Evolutionary conservation across 2,113 vertebrate species (phyloP).

Genomic region (Limanda limanda): DNA sequence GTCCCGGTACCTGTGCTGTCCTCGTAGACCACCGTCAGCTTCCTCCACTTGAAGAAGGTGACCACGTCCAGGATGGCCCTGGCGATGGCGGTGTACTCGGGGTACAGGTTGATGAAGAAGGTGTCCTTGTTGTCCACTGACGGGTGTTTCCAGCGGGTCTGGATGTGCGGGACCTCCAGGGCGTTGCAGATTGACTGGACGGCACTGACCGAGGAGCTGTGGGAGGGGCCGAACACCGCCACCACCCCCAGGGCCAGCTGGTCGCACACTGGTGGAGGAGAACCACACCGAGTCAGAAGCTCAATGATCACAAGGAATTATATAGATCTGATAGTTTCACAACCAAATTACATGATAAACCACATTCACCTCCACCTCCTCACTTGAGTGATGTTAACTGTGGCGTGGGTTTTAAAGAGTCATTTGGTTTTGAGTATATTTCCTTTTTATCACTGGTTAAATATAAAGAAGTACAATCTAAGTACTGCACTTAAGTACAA

Average conservation of each 20-base stretch:
- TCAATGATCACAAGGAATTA: background rate
- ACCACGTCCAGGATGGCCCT: conserved; percentile 94
- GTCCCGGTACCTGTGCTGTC: conserved; percentile 88
- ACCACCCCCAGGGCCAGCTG: conserved; percentile 96
- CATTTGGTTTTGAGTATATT: no score
- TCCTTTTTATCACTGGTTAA: no score
- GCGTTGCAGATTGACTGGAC: conserved; percentile 99
- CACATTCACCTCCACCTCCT: no score
- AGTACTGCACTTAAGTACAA: no score
- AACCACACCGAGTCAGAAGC: background rate
- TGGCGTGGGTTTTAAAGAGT: no score
- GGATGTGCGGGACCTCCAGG: conserved; percentile 97
- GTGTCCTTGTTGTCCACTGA: conserved; percentile 92
- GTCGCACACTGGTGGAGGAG: conserved; percentile 87
- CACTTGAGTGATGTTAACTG: no score
- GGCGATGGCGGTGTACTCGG: conserved; percentile 94
- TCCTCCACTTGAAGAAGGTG: conserved; percentile 94
- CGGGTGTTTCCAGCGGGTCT: conserved; percentile 97
- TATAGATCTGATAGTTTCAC: no score
- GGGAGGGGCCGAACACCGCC: conserved; percentile 95
- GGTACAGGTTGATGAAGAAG: conserved; percentile 97
- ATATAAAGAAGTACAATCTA: no score
- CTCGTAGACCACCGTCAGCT: conserved; percentile 94
- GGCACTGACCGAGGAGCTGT: conserved; percentile 95
- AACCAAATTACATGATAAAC: no score